Conservation (phyloP, 1,140 invertebrate species). For the Panonychus citri region DNA sequence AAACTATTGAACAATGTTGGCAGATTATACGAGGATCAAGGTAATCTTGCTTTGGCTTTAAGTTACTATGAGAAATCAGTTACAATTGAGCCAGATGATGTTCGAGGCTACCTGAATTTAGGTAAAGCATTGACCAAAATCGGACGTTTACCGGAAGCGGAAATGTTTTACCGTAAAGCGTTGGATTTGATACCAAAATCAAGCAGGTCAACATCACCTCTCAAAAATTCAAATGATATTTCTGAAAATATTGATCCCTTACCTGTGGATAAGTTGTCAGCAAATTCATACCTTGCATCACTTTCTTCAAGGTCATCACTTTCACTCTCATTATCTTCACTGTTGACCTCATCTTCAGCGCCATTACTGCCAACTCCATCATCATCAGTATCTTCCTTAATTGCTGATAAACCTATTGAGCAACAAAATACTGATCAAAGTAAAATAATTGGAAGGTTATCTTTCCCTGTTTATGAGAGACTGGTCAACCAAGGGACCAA, state of each 20-base stretch:
- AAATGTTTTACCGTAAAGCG: conserved; percentile 44
- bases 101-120: conserved; percentile 76
- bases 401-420: not conserved
- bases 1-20: conserved; percentile 94
- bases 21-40: conserved; percentile 68
- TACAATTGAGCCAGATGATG: not conserved
- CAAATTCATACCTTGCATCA: too few species aligned
- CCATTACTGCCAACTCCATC: not conserved
- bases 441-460: not conserved
- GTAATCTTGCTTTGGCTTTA: conserved; percentile 56
- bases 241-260: too few species aligned
- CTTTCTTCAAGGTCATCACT: too few species aligned
- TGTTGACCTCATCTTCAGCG: not conserved
- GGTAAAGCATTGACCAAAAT: conserved; percentile 79
- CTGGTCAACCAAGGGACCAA: not conserved
- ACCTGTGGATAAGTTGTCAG: too few species aligned
- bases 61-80: conserved; percentile 66
- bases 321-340: too few species aligned
- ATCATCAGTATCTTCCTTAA: too few species aligned
- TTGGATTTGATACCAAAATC: not conserved
- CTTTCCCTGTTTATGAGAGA: conserved; percentile 1
- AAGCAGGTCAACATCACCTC: too few species aligned
- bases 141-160: conserved; percentile 68
- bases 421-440: not conserved
- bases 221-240: too few species aligned